Percentiles rank a stretch among this genome's conserved stretches.
Evolutionary conservation across 1,140 invertebrate species (phyloP).

Genomic region (Asobara japonica): DNA sequence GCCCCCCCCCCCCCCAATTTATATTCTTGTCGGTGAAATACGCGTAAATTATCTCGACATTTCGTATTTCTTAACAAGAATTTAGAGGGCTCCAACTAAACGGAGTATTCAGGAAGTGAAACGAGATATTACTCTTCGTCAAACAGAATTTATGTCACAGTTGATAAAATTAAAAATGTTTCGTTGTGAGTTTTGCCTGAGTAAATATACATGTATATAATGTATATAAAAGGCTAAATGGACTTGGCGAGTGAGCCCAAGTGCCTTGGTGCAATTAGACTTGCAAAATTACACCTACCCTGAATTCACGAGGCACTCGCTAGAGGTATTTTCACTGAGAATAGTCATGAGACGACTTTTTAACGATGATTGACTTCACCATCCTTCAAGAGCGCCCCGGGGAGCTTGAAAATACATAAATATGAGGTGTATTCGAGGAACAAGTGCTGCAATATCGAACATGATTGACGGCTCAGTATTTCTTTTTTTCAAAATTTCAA

Average conservation of each 20-base stretch:
- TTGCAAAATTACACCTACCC: slow-evolving; percentile 24
- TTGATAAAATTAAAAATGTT: slow-evolving; percentile 1
- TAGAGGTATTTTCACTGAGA: slow-evolving; percentile 10
- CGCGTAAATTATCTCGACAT: background rate
- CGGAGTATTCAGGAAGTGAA: background rate
- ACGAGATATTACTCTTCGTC: background rate
- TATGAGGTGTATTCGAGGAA: background rate
- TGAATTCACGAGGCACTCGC: slow-evolving; percentile 16
- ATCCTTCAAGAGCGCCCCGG: background rate
- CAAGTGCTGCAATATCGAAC: background rate
- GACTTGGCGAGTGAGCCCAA: background rate
- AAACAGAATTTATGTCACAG: slow-evolving; percentile 7
- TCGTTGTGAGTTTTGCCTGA: background rate
- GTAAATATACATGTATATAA: background rate
- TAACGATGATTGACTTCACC: slow-evolving; percentile 15
- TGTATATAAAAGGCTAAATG: slow-evolving; percentile 5
- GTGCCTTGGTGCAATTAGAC: slow-evolving; percentile 24
- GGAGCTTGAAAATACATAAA: background rate
- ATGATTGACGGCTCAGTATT: background rate
- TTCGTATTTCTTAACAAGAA: background rate
- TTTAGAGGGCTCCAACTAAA: background rate
- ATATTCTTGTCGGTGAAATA: background rate
- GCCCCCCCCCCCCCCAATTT: background rate
- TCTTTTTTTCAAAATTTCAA: background rate
- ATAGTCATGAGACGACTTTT: slow-evolving; percentile 22